A percentile compares a stretch with the other conserved stretches of the same genome.
These are phyloP conservation scores for Grus americana DNA, from an alignment of 2,113 vertebrate genomes.

Conservation along the genomic window DNA sequence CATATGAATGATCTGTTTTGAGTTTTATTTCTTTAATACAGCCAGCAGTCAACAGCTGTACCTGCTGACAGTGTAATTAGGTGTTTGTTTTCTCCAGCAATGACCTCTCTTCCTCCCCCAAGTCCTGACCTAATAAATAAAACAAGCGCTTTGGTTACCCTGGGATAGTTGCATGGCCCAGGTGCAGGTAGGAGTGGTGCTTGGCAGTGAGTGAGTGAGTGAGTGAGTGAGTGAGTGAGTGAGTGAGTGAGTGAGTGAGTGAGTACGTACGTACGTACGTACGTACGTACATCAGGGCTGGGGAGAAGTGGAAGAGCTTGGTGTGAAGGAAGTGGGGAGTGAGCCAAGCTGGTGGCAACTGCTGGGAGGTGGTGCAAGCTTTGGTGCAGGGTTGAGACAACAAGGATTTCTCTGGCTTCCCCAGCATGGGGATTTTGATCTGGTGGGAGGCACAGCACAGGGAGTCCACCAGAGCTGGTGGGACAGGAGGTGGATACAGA, in stretches of 20 bases:
- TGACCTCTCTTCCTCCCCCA: background rate
- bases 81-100: background rate
- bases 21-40: background rate
- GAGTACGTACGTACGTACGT: too few species aligned
- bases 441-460: background rate
- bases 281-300: too few species aligned
- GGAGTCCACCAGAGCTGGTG: background rate
- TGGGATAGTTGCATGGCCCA: background rate
- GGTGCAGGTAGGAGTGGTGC: background rate
- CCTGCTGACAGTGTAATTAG: background rate
- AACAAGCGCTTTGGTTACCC: background rate
- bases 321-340: background rate
- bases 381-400: background rate
- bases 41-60: background rate
- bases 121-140: background rate
- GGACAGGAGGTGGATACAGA: too few species aligned
- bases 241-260: rapidly evolving
- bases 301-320: background rate
- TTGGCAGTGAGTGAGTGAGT: too few species aligned
- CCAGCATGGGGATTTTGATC: background rate
- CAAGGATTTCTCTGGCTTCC: background rate
- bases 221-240: rapidly evolving
- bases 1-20: background rate
- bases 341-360: background rate
- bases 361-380: background rate